These are phyloP conservation scores for Limnephilus rhombicus DNA, from an alignment of 2,888 invertebrate genomes.

Conservation along the genomic window DNA sequence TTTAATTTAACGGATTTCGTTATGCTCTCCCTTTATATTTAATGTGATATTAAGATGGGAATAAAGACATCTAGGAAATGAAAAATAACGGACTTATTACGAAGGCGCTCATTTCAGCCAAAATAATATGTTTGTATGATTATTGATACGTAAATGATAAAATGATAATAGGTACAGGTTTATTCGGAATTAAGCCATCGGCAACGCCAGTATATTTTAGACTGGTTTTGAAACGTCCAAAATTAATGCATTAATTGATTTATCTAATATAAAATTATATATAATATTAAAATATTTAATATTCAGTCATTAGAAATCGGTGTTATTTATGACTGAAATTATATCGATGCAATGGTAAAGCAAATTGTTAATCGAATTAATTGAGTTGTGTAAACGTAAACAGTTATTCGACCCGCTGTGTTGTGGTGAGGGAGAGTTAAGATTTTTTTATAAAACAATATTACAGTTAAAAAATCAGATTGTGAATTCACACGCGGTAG, in stretches of 20 bases:
- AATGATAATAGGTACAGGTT: not conserved
- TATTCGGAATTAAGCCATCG: not conserved
- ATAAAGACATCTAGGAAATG: not conserved
- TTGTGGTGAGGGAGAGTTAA: not conserved
- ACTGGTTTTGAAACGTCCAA: not conserved
- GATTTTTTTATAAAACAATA: not conserved
- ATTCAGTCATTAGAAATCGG: not conserved
- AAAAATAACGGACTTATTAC: not conserved
- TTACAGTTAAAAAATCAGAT: not conserved
- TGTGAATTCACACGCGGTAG: no score
- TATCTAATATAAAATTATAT: not conserved
- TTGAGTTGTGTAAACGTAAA: not conserved
- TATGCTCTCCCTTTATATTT: not conserved
- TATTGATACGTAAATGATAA: not conserved
- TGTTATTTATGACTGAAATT: not conserved
- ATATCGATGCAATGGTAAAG: not conserved
- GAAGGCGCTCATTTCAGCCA: not conserved
- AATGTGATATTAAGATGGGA: not conserved
- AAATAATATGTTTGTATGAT: not conserved
- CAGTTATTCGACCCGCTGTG: not conserved
- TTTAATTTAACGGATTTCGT: not conserved
- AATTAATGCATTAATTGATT: not conserved
- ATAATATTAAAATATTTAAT: not conserved
- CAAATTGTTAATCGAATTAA: not conserved
- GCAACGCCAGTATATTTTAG: not conserved